Percentiles rank a stretch among this genome's conserved stretches.
Evolutionary conservation across 2,113 vertebrate genomes (phyloP).

Genomic region (Carlito syrichta): DNA sequence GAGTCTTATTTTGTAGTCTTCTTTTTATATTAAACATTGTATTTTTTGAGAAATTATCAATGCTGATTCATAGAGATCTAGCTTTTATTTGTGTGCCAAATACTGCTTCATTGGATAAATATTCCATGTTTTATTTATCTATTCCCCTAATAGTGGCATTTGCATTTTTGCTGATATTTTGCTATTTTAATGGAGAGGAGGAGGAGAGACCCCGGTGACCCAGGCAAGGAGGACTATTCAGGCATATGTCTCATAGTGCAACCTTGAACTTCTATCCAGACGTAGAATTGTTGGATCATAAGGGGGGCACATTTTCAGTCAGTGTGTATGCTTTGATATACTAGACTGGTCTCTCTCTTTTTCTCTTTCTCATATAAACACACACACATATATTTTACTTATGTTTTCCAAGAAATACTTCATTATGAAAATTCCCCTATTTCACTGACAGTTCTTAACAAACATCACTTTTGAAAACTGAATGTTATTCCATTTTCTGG

Average conservation of each 20-base stretch:
- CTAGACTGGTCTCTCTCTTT: neutral
- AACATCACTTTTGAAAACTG: neutral
- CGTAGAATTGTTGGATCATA: neutral
- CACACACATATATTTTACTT: neutral
- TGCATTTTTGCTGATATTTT: neutral
- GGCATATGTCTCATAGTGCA: rapidly evolving
- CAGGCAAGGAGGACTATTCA: no score
- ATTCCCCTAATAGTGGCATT: neutral
- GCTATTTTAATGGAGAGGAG: neutral
- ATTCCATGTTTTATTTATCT: neutral
- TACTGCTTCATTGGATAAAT: neutral
- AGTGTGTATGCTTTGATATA: neutral
- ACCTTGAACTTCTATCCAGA: neutral
- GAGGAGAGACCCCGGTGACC: no score
- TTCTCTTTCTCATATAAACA: neutral
- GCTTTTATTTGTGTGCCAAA: neutral
- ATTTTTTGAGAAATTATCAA: neutral
- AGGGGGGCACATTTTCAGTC: neutral
- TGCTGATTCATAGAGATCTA: neutral
- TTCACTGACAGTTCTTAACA: neutral
- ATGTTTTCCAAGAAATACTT: neutral
- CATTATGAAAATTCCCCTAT: neutral
- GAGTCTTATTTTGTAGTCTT: neutral
- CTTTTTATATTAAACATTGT: neutral
- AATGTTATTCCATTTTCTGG: neutral